Evolutionary conservation across 2,113 vertebrate genomes (phyloP).

Genomic region (Mus pahari): DNA sequence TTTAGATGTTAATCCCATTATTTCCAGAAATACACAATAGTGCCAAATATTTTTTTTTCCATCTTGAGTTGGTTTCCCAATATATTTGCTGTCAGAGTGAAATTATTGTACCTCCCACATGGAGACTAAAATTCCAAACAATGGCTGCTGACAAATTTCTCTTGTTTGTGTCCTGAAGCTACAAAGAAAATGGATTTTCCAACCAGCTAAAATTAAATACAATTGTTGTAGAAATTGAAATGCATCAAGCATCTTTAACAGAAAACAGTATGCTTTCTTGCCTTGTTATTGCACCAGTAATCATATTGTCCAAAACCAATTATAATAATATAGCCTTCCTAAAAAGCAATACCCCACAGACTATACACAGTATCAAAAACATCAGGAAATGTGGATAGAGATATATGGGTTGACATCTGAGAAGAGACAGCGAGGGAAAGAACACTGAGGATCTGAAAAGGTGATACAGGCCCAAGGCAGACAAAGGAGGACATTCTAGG

Average conservation of each 20-base stretch:
- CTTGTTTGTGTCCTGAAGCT: conserved; percentile 66
- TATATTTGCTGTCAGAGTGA: conserved; percentile 74
- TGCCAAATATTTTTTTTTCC: conserved; percentile 42
- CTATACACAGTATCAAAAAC: background rate
- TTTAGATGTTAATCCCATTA: conserved; percentile 64
- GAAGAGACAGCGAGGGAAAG: background rate
- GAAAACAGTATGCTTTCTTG: conserved; percentile 70
- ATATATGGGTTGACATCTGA: background rate
- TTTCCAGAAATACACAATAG: conserved; percentile 60
- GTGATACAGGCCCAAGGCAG: background rate
- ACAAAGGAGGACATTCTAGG: background rate
- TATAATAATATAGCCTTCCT: background rate
- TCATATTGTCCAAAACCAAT: conserved; percentile 73
- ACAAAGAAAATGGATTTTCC: conserved; percentile 77
- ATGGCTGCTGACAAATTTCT: conserved; percentile 76
- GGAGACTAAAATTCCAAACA: conserved; percentile 70
- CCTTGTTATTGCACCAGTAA: conserved; percentile 28
- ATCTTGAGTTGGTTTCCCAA: background rate
- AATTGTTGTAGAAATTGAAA: conserved; percentile 72
- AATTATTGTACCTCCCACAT: conserved; percentile 68
- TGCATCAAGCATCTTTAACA: conserved; percentile 61
- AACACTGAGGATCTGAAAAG: background rate
- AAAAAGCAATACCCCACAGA: conserved; percentile 13
- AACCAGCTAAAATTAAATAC: conserved; percentile 74
- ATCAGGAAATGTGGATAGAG: background rate